These are phyloP conservation scores for Merops nubicus DNA, from an alignment of 2,113 vertebrate genomes.

Conservation along the genomic window DNA sequence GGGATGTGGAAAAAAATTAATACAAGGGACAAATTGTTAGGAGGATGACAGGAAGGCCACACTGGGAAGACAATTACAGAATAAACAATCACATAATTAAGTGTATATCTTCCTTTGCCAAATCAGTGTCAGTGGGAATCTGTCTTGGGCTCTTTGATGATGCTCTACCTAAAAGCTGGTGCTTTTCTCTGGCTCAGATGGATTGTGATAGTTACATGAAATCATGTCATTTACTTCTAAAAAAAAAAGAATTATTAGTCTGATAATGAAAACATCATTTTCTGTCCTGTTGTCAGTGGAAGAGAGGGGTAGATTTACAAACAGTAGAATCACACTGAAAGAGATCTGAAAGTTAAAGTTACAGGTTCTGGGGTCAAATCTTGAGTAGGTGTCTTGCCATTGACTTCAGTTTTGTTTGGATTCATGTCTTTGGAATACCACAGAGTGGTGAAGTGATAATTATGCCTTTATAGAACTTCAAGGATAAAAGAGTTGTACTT, in stretches of 20 bases:
- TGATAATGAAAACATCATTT: not conserved
- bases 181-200: not conserved
- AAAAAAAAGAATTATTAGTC: not conserved
- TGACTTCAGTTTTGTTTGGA: not conserved
- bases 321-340: not conserved
- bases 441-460: not conserved
- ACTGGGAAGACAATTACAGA: not conserved
- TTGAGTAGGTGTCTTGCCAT: not conserved
- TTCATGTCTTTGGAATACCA: not conserved
- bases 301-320: not conserved
- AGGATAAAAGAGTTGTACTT: not conserved
- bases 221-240: not conserved
- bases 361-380: not conserved
- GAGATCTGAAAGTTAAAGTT: not conserved
- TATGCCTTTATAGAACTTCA: not conserved
- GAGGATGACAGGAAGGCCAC: not conserved
- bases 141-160: not conserved
- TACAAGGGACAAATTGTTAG: not conserved
- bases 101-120: not conserved
- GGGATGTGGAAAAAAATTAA: not conserved
- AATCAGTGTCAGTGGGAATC: not conserved
- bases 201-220: not conserved
- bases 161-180: not conserved
- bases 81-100: not conserved
- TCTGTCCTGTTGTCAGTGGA: not conserved